Evolutionary conservation across 2,888 invertebrate species (phyloP).

Genomic region (Teinopalpus imperialis): DNA sequence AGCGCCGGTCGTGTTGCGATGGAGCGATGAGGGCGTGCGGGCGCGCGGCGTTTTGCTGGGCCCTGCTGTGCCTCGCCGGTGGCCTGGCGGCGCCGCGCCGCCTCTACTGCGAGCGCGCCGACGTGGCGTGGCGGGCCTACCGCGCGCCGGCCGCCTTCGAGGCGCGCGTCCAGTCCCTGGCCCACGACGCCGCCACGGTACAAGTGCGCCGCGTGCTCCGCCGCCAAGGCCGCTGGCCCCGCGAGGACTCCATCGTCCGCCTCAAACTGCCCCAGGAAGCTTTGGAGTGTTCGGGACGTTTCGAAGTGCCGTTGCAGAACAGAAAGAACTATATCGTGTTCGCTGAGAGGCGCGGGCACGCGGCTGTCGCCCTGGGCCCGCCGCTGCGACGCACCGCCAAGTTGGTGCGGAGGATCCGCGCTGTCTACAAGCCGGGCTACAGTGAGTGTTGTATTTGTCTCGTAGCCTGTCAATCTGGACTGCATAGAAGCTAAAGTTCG

Average conservation of each 20-base stretch:
- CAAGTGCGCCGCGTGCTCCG: constrained; percentile 67
- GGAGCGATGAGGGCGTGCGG: constrained; percentile 77
- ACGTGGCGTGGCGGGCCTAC: constrained; percentile 79
- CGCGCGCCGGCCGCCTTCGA: constrained; percentile 77
- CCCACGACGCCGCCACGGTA: constrained; percentile 68
- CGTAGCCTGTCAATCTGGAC: constrained; percentile 26
- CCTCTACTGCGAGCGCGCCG: constrained; percentile 77
- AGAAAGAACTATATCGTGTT: constrained; percentile 76
- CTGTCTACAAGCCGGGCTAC: constrained; percentile 76
- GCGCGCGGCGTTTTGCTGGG: constrained; percentile 76
- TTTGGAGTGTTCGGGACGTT: constrained; percentile 66
- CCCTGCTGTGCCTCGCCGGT: constrained; percentile 62
- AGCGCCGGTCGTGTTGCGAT: constrained; percentile 55
- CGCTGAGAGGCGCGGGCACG: constrained; percentile 69
- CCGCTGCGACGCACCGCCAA: constrained; percentile 68
- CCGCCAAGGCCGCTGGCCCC: constrained; percentile 70
- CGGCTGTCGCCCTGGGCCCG: constrained; percentile 73
- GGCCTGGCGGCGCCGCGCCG: constrained; percentile 58
- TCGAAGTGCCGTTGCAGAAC: constrained; percentile 72
- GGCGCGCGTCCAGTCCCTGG: constrained; percentile 72
- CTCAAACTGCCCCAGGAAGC: constrained; percentile 55
- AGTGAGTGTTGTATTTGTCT: constrained; percentile 63
- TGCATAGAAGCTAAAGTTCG: constrained; percentile 27
- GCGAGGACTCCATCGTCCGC: constrained; percentile 61
- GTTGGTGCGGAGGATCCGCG: constrained; percentile 68